These are phyloP conservation scores for Oreonectes daqikongensis DNA, from an alignment of 2,797 vertebrate species.

Conservation along the genomic window DNA sequence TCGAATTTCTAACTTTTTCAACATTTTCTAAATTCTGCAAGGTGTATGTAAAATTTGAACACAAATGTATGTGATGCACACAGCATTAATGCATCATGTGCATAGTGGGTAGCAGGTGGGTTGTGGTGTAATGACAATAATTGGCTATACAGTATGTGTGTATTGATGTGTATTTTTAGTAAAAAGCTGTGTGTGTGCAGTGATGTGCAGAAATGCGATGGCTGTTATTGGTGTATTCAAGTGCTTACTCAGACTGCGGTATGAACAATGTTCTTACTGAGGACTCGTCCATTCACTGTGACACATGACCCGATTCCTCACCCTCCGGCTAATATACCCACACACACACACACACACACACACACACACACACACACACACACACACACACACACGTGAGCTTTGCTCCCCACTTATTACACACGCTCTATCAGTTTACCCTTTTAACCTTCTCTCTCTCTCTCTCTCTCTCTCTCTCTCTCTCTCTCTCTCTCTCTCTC, in stretches of 20 bases:
- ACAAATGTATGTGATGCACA: too few relatives aligned
- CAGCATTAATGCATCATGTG: too few relatives aligned
- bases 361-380: not conserved
- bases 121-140: too few relatives aligned
- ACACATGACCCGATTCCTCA: conserved; percentile 39
- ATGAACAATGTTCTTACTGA: conserved; percentile 34
- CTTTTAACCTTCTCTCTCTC: conserved; percentile 41
- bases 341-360: conserved; percentile 7
- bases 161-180: not conserved
- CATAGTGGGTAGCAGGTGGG: too few relatives aligned
- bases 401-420: conserved; percentile 40
- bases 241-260: conserved; percentile 20
- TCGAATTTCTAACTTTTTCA: too few relatives aligned
- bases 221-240: not conserved
- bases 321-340: not conserved
- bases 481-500: conserved; percentile 4
- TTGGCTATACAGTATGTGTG: too few relatives aligned
- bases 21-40: too few relatives aligned
- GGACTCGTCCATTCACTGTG: conserved; percentile 10
- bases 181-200: not conserved
- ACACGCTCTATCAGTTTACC: conserved; percentile 43
- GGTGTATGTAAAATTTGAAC: too few relatives aligned
- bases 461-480: not conserved
- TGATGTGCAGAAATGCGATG: not conserved
- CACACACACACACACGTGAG: not conserved